Percentiles rank a stretch among this genome's conserved stretches.
Conservation (phyloP, 2,113 vertebrate genomes). For the Talpa occidentalis region DNA sequence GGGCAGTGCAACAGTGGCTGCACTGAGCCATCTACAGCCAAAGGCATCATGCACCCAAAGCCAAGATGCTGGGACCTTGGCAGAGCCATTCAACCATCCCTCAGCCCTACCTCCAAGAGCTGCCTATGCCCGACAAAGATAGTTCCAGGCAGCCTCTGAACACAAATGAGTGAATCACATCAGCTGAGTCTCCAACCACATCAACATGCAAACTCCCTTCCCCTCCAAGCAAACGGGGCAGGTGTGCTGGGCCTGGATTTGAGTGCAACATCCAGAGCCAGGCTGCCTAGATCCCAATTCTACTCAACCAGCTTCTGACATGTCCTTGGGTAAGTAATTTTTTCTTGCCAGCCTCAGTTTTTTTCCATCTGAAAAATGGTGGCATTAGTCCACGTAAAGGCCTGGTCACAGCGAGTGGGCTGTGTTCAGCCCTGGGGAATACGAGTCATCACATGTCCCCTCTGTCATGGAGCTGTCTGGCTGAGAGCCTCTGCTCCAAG, state of each 20-base stretch:
- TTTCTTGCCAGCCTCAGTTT: neutral
- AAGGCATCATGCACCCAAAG: neutral
- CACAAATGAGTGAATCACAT: neutral
- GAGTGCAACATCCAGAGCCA: neutral
- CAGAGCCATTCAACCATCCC: neutral
- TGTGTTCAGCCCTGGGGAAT: neutral
- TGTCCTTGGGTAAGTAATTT: neutral
- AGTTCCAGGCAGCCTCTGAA: neutral
- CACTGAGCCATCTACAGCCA: neutral
- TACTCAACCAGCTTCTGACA: neutral
- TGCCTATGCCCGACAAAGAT: neutral
- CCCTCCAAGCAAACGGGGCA: neutral
- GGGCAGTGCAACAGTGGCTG: neutral
- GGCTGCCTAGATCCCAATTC: neutral
- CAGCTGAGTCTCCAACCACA: neutral
- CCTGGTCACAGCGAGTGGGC: neutral
- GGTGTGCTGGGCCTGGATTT: neutral
- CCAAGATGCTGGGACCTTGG: neutral
- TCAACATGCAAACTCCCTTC: neutral
- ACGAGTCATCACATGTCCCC: neutral
- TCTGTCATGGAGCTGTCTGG: neutral
- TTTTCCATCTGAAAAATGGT: neutral
- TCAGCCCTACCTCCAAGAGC: neutral
- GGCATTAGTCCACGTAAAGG: neutral
- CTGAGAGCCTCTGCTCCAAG: neutral